These are phyloP conservation scores for Invenusta paracnida DNA, from an alignment of 2,888 invertebrate genomes.

Conservation along the genomic window DNA sequence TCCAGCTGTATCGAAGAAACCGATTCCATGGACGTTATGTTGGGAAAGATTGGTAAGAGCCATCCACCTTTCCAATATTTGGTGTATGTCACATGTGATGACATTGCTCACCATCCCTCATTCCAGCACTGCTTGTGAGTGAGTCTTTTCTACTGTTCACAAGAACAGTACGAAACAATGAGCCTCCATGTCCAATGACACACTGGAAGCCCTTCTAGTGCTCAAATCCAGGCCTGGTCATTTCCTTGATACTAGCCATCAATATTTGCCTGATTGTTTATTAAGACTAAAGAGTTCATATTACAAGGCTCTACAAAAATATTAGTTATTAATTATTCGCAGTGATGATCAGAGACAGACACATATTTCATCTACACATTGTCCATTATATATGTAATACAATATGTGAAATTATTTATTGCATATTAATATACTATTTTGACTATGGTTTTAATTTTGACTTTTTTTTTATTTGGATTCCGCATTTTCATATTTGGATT, in stretches of 20 bases:
- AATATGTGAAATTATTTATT: background rate
- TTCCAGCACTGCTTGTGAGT: conserved; percentile 47
- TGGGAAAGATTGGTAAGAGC: background rate
- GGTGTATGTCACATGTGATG: background rate
- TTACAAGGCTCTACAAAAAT: background rate
- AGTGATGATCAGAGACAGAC: background rate
- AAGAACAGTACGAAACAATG: conserved; percentile 47
- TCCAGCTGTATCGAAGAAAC: conserved; percentile 34
- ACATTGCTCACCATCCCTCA: conserved; percentile 47
- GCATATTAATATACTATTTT: background rate
- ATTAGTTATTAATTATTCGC: background rate
- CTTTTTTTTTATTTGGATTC: conserved; percentile 2
- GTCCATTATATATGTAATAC: background rate
- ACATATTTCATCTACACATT: background rate
- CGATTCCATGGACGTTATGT: background rate
- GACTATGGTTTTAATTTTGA: conserved; percentile 21
- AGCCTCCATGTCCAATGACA: conserved; percentile 38
- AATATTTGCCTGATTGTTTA: background rate
- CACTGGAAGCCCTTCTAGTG: conserved; percentile 45
- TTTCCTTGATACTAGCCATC: conserved; percentile 7
- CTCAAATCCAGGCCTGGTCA: conserved; percentile 43
- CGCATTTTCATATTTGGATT: conserved; percentile 22
- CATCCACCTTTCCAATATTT: background rate
- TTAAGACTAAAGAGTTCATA: background rate
- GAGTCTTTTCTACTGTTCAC: conserved; percentile 47